phyloP scores from a whole-genome alignment of 2,113 vertebrate genomes.

The Coryphaenoides rupestris region DNA sequence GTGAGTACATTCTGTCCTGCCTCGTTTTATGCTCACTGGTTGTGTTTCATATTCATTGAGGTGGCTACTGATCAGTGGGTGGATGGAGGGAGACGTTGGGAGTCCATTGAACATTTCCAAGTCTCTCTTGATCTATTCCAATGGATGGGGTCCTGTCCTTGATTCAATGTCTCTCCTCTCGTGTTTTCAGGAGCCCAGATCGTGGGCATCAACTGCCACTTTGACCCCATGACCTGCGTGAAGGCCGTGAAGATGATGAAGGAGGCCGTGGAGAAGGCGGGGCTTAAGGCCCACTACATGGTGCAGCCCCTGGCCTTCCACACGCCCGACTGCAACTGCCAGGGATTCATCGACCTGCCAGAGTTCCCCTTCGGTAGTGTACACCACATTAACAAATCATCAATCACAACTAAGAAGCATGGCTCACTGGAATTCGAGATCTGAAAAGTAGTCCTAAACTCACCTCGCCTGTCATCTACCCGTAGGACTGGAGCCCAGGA shows the following conservation, averaged over 20 bases:
- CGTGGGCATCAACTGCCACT: constrained; percentile 85
- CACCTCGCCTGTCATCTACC: not conserved
- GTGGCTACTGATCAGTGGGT: too few relatives aligned
- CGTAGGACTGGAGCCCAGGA: constrained; percentile 82
- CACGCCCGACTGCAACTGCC: constrained; percentile 88
- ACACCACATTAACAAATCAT: not conserved
- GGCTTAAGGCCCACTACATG: constrained; percentile 90
- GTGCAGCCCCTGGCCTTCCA: constrained; percentile 89
- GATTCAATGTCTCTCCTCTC: constrained; percentile 43
- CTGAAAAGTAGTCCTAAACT: too few relatives aligned
- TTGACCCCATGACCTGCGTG: constrained; percentile 78
- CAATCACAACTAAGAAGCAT: too few relatives aligned
- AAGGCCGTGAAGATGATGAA: constrained; percentile 92
- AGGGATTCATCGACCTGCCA: constrained; percentile 87
- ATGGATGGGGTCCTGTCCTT: not conserved
- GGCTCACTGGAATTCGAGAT: too few relatives aligned
- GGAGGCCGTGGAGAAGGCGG: constrained; percentile 82
- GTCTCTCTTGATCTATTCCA: not conserved
- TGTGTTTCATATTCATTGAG: too few relatives aligned
- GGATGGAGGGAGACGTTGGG: too few relatives aligned
- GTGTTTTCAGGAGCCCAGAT: constrained; percentile 87
- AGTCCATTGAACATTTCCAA: too few relatives aligned
- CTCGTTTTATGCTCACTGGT: too few relatives aligned
- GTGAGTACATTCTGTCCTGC: constrained; percentile 57
- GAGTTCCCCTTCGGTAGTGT: constrained; percentile 88